These are phyloP conservation scores for Cecidostiba fungosa DNA, from an alignment of 2,888 invertebrate species.

Conservation along the genomic window DNA sequence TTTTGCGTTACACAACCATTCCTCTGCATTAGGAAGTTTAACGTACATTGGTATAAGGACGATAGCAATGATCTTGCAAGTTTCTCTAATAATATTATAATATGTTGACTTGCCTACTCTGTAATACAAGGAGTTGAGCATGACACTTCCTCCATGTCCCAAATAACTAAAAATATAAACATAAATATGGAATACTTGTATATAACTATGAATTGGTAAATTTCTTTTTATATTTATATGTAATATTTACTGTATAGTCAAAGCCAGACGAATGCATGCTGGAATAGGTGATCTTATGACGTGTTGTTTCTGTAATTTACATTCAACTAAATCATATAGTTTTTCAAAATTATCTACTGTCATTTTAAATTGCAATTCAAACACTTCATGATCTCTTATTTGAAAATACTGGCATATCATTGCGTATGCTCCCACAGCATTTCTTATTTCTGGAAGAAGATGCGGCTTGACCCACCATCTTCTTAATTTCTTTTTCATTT, in stretches of 20 bases:
- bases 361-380: neutral
- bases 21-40: neutral
- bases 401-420: neutral
- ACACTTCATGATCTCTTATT: neutral
- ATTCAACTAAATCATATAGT: neutral
- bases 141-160: neutral
- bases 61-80: neutral
- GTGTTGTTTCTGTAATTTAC: neutral
- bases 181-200: neutral
- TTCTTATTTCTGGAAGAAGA: slow-evolving; percentile 20
- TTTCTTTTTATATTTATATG: neutral
- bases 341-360: slow-evolving; percentile 2
- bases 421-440: neutral
- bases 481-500: neutral
- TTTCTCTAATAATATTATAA: neutral
- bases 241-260: neutral
- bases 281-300: neutral
- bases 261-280: neutral
- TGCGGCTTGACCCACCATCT: slow-evolving; percentile 40
- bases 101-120: neutral
- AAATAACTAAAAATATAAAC: neutral
- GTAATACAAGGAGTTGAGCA: neutral
- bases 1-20: neutral
- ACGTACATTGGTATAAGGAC: neutral
- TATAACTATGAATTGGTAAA: neutral